Evolutionary conservation across 2,797 vertebrate genomes (phyloP), one percentile per base, ranked within the genome.

Genomic region (Spea hammondii): DNA sequence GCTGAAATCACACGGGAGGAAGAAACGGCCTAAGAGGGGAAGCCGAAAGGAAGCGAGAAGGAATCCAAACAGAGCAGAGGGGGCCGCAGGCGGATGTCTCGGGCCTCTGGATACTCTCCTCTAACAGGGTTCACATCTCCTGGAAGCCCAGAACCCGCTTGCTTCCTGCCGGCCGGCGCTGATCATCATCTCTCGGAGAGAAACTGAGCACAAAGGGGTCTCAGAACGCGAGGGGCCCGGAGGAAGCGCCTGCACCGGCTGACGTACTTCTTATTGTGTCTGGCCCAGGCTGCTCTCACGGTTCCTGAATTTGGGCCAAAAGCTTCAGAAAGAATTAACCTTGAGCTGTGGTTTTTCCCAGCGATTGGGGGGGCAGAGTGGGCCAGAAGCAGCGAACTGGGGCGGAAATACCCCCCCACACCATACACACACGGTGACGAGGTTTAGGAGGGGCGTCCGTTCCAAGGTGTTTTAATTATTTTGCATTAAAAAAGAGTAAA

Each of bases 251-350:
- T 78, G 72, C 32, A 50, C 57, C 45, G 53, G 72, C 82, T 84
- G 85, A 86, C 84, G 84, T 76, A 51, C 46, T 67, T 71, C 82
- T 83, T 83, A 85, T 84, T 88, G 85, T 88, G 85, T 80, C 86
- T 84, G 62, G 76, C 50, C 64, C 0, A 17, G 53, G 50, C 72
- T 74, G 4, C 78, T 89, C 86, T 86, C 87, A 85, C 2, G 62
- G 79, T 83, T 0, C 0, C 74, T 87, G 89, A 87, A 84, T 79
- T 0, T 0, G 44, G 74, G 85, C 87, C 87, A 86, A 62, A 12
- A 80, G 72, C 78, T 77, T 82, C 75, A 86, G 71, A 80, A 85
- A 84, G 83, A 84, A 32, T 0, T 68, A 83, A 84, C 85, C 86
- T 85, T 85, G 84, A 85, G 84, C 0, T 0, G 5, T 4, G 74